These are phyloP conservation scores for Malachius bipustulatus DNA, from an alignment of 2,888 invertebrate genomes.

Conservation along the genomic window DNA sequence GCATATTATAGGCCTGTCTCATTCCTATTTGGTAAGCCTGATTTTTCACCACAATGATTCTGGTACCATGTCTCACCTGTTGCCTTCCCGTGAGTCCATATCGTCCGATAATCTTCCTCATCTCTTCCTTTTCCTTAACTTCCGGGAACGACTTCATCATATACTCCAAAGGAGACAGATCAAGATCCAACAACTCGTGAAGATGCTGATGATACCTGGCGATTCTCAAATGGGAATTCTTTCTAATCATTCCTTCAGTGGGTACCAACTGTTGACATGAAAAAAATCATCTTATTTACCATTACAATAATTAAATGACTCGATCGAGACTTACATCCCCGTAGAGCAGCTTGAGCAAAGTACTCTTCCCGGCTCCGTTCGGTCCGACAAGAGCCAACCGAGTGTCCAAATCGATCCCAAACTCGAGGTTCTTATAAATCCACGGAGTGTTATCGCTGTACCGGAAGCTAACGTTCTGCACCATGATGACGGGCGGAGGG, in stretches of 20 bases:
- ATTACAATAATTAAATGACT: too few species aligned
- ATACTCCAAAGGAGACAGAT: conserved; percentile 91
- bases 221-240: conserved; percentile 94
- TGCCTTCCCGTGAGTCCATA: conserved; percentile 96
- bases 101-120: conserved; percentile 97
- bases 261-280: conserved; percentile 61
- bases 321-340: conserved; percentile 85
- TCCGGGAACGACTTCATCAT: conserved; percentile 97
- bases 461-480: conserved; percentile 93
- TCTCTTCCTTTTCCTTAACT: conserved; percentile 95
- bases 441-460: conserved; percentile 77
- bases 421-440: conserved; percentile 96
- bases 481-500: conserved; percentile 99
- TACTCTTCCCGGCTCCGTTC: conserved; percentile 98
- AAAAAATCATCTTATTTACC: conserved; percentile 10
- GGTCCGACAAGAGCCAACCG: conserved; percentile 90
- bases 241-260: conserved; percentile 91
- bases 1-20: too few species aligned
- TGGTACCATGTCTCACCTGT: conserved; percentile 50
- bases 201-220: conserved; percentile 98
- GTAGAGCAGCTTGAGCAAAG: conserved; percentile 87
- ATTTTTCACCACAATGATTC: neutral
- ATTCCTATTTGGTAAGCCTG: too few species aligned
- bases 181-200: conserved; percentile 89
- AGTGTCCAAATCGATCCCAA: conserved; percentile 97